Evolutionary conservation across 2,888 invertebrate species (phyloP).

Genomic region (Crossocerus cetratus): DNA sequence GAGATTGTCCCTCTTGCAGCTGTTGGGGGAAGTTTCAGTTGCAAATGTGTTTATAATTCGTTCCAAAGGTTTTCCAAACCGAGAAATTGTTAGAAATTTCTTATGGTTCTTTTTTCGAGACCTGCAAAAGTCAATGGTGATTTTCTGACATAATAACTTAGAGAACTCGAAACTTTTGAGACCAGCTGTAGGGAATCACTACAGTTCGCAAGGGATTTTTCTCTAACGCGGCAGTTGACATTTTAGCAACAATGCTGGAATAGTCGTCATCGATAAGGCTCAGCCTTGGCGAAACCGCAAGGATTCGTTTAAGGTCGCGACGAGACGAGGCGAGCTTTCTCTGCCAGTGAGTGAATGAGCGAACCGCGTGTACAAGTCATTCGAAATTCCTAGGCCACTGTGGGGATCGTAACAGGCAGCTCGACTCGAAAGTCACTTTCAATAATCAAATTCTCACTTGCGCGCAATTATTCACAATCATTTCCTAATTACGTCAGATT

Average conservation of each 20-base stretch:
- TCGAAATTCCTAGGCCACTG: slow-evolving; percentile 47
- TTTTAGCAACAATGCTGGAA: slow-evolving; percentile 39
- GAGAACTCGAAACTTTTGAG: too few species aligned
- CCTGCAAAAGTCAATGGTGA: too few species aligned
- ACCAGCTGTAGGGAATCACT: too few species aligned
- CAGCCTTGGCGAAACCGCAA: slow-evolving; percentile 55
- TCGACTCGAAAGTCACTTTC: slow-evolving; percentile 33
- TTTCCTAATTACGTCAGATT: slow-evolving; percentile 1
- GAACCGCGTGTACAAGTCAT: slow-evolving; percentile 47
- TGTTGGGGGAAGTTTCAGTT: too few species aligned
- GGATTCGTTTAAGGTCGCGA: slow-evolving; percentile 54
- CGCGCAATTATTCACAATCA: slow-evolving; percentile 23
- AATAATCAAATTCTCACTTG: slow-evolving; percentile 28
- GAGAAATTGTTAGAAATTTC: too few species aligned
- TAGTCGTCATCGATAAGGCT: slow-evolving; percentile 38
- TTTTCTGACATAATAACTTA: too few species aligned
- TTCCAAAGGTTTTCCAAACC: too few species aligned
- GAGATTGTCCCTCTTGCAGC: too few species aligned
- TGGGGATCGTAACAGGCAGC: slow-evolving; percentile 10
- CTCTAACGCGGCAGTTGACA: too few species aligned
- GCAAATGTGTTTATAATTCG: too few species aligned
- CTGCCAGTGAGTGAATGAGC: slow-evolving; percentile 9
- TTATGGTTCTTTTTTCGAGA: too few species aligned
- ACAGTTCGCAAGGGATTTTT: too few species aligned
- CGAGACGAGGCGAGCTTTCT: slow-evolving; percentile 51